Evolutionary conservation across 1,140 invertebrate species (phyloP).

Genomic region (Bombus confusus): DNA sequence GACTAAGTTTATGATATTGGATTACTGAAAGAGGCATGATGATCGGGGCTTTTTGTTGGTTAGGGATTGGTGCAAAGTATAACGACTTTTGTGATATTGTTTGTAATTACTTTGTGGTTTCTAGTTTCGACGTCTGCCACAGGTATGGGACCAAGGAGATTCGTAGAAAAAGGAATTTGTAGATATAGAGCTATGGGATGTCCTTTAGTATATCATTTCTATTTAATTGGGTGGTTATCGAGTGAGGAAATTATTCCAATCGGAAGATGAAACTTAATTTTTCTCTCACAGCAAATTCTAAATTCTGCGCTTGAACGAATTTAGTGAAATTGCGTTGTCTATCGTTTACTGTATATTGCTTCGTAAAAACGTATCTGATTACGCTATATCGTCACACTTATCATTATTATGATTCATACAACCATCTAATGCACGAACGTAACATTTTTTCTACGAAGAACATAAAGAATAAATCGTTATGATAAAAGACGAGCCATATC

Average conservation of each 20-base stretch:
- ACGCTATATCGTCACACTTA: background rate
- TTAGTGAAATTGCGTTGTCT: background rate
- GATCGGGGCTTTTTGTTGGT: background rate
- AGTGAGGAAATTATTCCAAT: too few relatives aligned
- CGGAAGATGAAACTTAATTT: too few relatives aligned
- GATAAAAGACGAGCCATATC: background rate
- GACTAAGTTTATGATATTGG: background rate
- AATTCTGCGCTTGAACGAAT: background rate
- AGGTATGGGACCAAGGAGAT: too few relatives aligned
- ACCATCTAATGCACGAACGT: too few relatives aligned
- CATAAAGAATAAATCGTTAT: background rate
- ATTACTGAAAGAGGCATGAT: background rate
- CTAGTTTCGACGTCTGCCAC: too few relatives aligned
- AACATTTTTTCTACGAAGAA: background rate
- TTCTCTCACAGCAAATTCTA: too few relatives aligned
- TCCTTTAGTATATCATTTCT: too few relatives aligned
- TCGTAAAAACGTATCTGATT: background rate
- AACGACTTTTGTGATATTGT: background rate
- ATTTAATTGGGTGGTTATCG: too few relatives aligned
- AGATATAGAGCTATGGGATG: too few relatives aligned
- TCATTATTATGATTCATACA: background rate
- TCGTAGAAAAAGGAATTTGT: too few relatives aligned
- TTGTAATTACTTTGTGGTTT: too few relatives aligned
- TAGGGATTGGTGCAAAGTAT: background rate
- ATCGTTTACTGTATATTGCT: background rate